Conservation (phyloP, 2,113 vertebrate genomes). For the Cochlearius cochlearius region DNA sequence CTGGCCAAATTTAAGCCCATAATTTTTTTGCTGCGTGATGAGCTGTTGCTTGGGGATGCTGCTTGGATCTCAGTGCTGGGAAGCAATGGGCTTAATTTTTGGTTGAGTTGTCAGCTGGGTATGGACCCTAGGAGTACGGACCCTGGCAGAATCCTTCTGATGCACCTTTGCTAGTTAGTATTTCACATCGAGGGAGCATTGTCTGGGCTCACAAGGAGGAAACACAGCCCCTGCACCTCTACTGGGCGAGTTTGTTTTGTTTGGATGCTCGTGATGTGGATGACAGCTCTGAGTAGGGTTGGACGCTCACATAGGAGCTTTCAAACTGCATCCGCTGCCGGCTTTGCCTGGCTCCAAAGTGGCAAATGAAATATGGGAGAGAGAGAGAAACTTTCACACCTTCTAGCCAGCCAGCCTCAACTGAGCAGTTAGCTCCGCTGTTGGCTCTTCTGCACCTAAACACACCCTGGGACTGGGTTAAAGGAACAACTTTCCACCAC, state of each 20-base stretch:
- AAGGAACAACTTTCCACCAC: background rate
- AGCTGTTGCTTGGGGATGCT: background rate
- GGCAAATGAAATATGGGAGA: background rate
- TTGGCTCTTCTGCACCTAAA: background rate
- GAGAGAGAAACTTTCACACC: background rate
- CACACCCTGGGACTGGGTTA: fast-evolving
- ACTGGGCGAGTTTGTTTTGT: background rate
- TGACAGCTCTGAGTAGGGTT: background rate
- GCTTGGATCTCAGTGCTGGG: background rate
- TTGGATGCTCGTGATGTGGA: background rate
- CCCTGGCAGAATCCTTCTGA: background rate
- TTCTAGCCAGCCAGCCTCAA: background rate
- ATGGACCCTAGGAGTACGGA: background rate
- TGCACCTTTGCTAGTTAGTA: background rate
- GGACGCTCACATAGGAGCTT: background rate
- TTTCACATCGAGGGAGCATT: fast-evolving
- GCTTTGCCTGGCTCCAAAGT: background rate
- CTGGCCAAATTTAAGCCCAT: fast-evolving
- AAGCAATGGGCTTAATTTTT: background rate
- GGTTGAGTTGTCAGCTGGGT: background rate
- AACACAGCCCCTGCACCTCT: background rate
- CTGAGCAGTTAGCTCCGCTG: background rate
- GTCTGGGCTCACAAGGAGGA: background rate
- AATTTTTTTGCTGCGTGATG: background rate
- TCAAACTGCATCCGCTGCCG: background rate